A percentile compares a stretch with the other conserved stretches of the same genome.
These are phyloP conservation scores for Eriosoma lanigerum DNA, from an alignment of 1,140 invertebrate species.

Conservation along the genomic window DNA sequence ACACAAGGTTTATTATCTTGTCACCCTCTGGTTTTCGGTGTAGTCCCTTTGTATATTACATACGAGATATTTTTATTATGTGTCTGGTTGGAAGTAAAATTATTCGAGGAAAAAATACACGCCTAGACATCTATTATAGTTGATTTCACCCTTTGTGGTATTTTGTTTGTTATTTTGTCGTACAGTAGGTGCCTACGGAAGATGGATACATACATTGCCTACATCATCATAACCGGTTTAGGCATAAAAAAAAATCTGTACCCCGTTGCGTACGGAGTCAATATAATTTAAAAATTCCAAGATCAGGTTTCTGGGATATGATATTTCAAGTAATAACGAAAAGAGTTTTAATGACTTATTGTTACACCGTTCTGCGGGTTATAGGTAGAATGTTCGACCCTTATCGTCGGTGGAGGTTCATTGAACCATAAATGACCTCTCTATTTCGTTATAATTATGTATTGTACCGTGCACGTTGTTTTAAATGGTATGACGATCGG, in stretches of 20 bases:
- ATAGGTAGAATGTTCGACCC: conserved; percentile 11
- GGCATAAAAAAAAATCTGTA: conserved; percentile 34
- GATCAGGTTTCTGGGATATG: conserved; percentile 36
- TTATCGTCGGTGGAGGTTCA: conserved; percentile 25
- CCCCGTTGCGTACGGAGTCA: conserved; percentile 4
- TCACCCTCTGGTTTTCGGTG: not conserved
- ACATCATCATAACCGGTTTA: conserved; percentile 30
- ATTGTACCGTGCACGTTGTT: too few species aligned
- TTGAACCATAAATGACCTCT: conserved; percentile 26
- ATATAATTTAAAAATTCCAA: conserved; percentile 51
- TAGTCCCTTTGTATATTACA: not conserved
- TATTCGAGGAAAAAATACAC: not conserved
- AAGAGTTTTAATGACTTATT: conserved; percentile 42
- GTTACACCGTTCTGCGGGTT: not conserved
- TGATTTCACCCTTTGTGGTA: conserved; percentile 20
- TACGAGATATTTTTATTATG: not conserved
- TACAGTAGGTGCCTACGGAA: not conserved
- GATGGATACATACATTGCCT: not conserved
- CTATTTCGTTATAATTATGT: not conserved
- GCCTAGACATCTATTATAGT: conserved; percentile 6
- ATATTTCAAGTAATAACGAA: conserved; percentile 23
- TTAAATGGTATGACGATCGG: too few species aligned
- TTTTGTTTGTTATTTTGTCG: not conserved
- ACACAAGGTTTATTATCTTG: not conserved
- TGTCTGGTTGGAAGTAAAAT: conserved; percentile 15